phyloP scores from a whole-genome alignment of 2,888 invertebrate genomes.

The Rugalucina vietnamica region DNA sequence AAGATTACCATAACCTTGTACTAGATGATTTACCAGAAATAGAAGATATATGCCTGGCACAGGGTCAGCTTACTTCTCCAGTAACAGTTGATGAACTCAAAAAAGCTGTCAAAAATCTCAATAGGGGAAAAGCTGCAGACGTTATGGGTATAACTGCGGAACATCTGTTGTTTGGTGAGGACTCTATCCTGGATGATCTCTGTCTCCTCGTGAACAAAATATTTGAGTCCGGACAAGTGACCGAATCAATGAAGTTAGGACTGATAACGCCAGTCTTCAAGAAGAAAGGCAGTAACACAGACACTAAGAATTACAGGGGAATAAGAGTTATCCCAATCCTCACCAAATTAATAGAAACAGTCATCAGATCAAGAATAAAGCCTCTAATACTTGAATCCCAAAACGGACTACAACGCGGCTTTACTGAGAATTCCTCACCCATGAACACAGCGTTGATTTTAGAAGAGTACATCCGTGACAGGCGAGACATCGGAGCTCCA shows the following conservation, averaged over 20 bases:
- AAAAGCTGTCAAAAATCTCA: slow-evolving; percentile 10
- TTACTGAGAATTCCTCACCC: slow-evolving; percentile 20
- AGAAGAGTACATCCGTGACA: slow-evolving; percentile 14
- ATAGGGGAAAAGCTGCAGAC: slow-evolving; percentile 24
- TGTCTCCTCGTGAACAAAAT: not conserved
- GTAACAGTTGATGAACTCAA: not conserved
- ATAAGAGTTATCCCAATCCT: slow-evolving; percentile 29
- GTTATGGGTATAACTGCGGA: slow-evolving; percentile 4
- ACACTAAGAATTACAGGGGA: slow-evolving; percentile 18
- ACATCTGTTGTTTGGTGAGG: slow-evolving; percentile 1
- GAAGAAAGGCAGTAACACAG: slow-evolving; percentile 10
- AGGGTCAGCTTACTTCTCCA: not conserved
- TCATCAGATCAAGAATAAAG: slow-evolving; percentile 3
- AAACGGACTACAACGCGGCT: slow-evolving; percentile 4
- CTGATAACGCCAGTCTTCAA: slow-evolving; percentile 26
- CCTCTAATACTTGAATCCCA: not conserved
- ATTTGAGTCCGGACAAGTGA: slow-evolving; percentile 1
- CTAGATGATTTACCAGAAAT: not conserved
- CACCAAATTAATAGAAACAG: slow-evolving; percentile 8
- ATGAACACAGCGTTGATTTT: slow-evolving; percentile 14
- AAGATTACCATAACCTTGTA: not conserved
- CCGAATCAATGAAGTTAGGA: slow-evolving; percentile 17
- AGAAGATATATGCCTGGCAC: not conserved
- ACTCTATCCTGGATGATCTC: not conserved
- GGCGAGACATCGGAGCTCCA: not conserved